Evolutionary conservation across 2,113 vertebrate species (phyloP), one percentile per base, ranked within the genome.

Genomic region (Sigmodon hispidus): DNA sequence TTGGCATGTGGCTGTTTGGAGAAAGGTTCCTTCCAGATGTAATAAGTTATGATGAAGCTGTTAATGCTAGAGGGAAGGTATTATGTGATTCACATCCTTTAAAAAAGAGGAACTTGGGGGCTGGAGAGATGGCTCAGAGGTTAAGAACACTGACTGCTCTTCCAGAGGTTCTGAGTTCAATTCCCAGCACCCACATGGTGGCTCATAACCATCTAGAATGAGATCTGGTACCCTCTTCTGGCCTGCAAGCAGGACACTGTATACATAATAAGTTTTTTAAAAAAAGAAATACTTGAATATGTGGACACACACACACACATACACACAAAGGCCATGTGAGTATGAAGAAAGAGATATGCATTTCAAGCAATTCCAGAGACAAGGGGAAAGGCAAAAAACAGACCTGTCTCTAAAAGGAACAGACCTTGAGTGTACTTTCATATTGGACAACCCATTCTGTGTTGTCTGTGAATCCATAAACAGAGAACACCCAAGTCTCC

Each of bases 251-350:
- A n/a, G n/a, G n/a, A n/a, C n/a, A n/a, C n/a, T n/a, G n/a, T n/a
- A n/a, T n/a, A n/a, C n/a, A n/a, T n/a, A n/a, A n/a, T n/a, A n/a
- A n/a, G n/a, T n/a, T n/a, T n/a, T n/a, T n/a, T n/a, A n/a, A n/a
- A n/a, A n/a, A n/a, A n/a, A n/a, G n/a, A n/a, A n/a, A n/a, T n/a
- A n/a, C n/a, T n/a, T n/a, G n/a, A n/a, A n/a, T n/a, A n/a, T n/a
- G n/a, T n/a, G n/a, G n/a, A 7, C 24, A 31, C 3, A 2, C 15
- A 31, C 31, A 16, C 11, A 16, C 5, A 4, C 22, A 24, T 7
- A 24, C 22, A 17, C 22, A 21, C 5, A 3, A 13, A 22, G 1
- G 17, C 52, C 19, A 17, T 8, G 50, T 77, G 72, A n/a, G 3
- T 36, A 7, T 12, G 61, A 57, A 67, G 70, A 24, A 11, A 24